Conservation (phyloP, 2,797 vertebrate genomes). For the Muscicapa comitata region DNA sequence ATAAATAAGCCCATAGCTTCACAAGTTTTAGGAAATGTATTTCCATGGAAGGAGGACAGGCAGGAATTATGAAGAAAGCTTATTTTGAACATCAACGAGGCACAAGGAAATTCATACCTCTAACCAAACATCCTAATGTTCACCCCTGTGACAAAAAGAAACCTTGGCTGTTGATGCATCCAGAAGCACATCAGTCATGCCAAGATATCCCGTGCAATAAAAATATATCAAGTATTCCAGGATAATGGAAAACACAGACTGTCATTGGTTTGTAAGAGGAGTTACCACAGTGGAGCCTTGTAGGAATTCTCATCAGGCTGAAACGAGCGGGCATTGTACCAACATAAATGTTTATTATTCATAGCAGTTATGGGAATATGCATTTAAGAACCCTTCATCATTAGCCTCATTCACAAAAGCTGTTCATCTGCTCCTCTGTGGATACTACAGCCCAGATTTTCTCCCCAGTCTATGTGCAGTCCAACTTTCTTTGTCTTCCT, state of each 20-base stretch:
- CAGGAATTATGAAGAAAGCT: neutral
- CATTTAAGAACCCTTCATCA: neutral
- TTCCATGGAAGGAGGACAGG: neutral
- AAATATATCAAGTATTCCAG: neutral
- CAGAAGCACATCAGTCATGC: neutral
- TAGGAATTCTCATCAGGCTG: neutral
- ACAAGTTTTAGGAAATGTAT: neutral
- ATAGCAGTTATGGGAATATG: neutral
- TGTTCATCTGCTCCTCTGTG: neutral
- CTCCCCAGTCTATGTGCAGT: neutral
- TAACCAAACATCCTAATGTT: neutral
- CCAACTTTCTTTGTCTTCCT: neutral
- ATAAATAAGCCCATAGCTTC: neutral
- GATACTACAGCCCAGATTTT: neutral
- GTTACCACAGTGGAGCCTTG: neutral
- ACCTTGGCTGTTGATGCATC: neutral
- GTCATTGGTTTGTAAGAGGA: neutral
- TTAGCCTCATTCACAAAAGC: neutral
- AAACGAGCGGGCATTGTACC: neutral
- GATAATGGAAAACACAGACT: neutral
- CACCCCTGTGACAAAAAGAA: neutral
- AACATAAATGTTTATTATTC: neutral
- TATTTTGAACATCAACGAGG: neutral
- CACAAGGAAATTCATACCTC: neutral
- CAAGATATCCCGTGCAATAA: neutral